Evolutionary conservation across 2,113 vertebrate species (phyloP), one percentile per base, ranked within the genome.

Genomic region (Aldabrachelys gigantea): DNA sequence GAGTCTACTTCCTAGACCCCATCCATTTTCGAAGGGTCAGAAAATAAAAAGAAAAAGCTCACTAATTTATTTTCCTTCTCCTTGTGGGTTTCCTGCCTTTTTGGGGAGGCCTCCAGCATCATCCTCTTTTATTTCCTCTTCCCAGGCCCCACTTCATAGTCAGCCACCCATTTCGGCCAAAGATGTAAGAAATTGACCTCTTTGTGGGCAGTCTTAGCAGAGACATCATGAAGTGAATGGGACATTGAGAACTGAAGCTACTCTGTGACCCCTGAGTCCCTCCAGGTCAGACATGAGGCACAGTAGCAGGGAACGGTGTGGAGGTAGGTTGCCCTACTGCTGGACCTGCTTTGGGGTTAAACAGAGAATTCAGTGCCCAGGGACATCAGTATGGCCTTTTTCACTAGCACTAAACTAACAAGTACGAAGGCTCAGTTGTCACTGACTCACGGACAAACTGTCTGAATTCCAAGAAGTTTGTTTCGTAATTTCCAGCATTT

Each of bases 401-500:
- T 86, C 92, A 82, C 89, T 85, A 38, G 22, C 50, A 50, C 89
- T 97, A 76, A 95, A 85, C 85, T 86, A 91, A 91, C 81, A 82
- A 91, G 41, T 0, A 85, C 0, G 0, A 92, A 89, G 93, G 86
- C 79, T 62, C 79, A 79, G 88, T 54, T 82, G 52, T 49, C 81
- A 87, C 96, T 93, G 91, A 89, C 3, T 97, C 54, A 41, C 19
- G 29, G 62, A 53, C 0, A 0, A 53, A 84, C 52, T 0, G 1
- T 88, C 91, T 95, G 88, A 95, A 95, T 89, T 91, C 92, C 94
- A 82, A 94, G 50, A 83, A 1, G 5, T 27, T 50, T 90, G 84
- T 97, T 95, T 94, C 86, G 56, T 93, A 81, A 96, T 91, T 95
- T 97, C 86, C 88, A 95, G 54, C 84, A 82, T 97, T 96, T 97